phyloP scores from a whole-genome alignment of 2,888 invertebrate species.

The Stenotaenia linearis region DNA sequence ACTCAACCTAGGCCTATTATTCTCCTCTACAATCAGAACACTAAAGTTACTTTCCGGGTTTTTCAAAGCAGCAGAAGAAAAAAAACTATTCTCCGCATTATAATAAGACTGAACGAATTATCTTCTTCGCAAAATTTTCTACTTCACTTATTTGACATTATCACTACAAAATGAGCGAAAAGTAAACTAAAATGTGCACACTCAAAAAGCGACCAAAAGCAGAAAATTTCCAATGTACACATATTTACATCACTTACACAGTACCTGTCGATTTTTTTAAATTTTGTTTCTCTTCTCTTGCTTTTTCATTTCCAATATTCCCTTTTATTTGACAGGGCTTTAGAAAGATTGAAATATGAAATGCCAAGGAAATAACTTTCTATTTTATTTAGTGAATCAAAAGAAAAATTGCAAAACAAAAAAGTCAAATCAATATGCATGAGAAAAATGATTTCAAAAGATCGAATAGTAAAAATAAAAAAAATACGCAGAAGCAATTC shows the following conservation, averaged over 20 bases:
- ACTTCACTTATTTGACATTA: background rate
- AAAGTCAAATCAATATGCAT: background rate
- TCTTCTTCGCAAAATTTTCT: background rate
- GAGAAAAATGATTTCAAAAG: background rate
- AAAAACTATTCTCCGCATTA: too few species aligned
- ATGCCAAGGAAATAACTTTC: conserved; percentile 10
- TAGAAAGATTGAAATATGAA: conserved; percentile 16
- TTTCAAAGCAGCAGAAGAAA: too few species aligned
- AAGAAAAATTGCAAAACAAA: conserved; percentile 5
- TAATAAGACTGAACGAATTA: too few species aligned
- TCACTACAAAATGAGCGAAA: background rate
- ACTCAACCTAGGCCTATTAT: background rate
- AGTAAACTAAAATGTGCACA: background rate
- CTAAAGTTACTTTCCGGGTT: background rate
- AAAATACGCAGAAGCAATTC: background rate
- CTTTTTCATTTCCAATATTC: conserved; percentile 11
- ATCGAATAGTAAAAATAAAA: background rate
- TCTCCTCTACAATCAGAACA: background rate
- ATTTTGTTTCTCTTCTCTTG: background rate
- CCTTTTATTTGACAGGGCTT: conserved; percentile 10
- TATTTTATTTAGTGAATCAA: conserved; percentile 17
- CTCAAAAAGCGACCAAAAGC: background rate
- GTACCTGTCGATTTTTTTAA: background rate
- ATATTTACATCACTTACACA: conserved; percentile 16
- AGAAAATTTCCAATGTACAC: background rate